phyloP scores from a whole-genome alignment of 2,888 invertebrate genomes.

The Nomada flava region DNA sequence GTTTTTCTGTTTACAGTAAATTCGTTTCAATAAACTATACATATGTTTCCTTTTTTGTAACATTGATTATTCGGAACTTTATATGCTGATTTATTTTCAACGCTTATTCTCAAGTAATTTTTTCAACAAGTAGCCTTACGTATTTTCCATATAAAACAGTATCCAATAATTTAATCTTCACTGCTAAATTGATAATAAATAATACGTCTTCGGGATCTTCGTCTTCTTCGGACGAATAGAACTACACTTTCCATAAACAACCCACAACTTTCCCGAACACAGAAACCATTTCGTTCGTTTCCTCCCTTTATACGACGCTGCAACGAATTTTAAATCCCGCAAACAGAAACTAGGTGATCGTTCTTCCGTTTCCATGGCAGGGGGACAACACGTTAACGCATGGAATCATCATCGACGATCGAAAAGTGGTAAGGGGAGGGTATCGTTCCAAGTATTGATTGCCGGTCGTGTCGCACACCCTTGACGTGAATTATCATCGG shows the following conservation, averaged over 20 bases:
- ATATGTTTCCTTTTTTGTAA: no score
- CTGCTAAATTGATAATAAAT: no score
- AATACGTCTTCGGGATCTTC: no score
- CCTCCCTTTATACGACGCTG: neutral
- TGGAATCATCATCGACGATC: conserved; percentile 34
- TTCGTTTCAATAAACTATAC: no score
- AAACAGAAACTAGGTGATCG: conserved; percentile 5
- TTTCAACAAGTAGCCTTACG: no score
- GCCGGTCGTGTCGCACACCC: conserved; percentile 80
- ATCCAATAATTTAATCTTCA: no score
- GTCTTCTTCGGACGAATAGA: neutral
- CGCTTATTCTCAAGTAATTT: no score
- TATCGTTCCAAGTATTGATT: conserved; percentile 79
- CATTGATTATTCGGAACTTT: no score
- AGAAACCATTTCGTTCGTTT: neutral
- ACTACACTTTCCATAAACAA: neutral
- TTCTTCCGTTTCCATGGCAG: conserved; percentile 38
- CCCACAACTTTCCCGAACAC: neutral
- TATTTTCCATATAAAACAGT: no score
- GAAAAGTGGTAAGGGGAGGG: conserved; percentile 47
- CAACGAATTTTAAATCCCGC: conserved; percentile 17
- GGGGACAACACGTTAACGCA: conserved; percentile 40
- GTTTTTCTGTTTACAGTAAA: no score
- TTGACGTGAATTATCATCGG: conserved; percentile 80
- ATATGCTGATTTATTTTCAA: no score